Base-by-base conservation (phyloP, 2,797 vertebrate species). In the Protosalanx chinensis region DNA sequence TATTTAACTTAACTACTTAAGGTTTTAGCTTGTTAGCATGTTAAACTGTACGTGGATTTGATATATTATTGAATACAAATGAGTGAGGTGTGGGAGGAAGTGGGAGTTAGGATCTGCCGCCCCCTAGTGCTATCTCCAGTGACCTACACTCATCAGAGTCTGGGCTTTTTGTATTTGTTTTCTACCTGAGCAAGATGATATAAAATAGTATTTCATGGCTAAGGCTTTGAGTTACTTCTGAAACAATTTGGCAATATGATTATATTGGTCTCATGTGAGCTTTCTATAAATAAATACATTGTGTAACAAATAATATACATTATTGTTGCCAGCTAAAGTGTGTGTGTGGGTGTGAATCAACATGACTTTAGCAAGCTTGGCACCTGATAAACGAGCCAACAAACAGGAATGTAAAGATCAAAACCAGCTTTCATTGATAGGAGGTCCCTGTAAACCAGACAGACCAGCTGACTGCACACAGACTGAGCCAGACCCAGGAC, bases 141-240 rank as follows among this genome's bases (percentile, higher is more conserved):
- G 79, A 46, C 86, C 71, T 73, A 93, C 92, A 27, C 20, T 72
- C 73, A 80, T 2, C 3, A 88, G 84, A 1, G 72, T 68, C 35
- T 72, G 79, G 23, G 23, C 0, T 13, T 59, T 67, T 27, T 27
- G n/a, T n/a, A n/a, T 27, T 27, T 27, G 4, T 18, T 6, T 6
- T 64, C 63, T 18, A 63, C 29, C 30, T 27, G 6, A 64, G 30
- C 12, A 6, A 37, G 33, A 33, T 62, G 4, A 33, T 18, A 0
- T 41, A 46, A 3, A 46, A 46, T 3, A 10, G 12, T 12, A 13
- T 46, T 41, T 46, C 1, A 41, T 41, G 37, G 37, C 10, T 46
- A 46, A 46, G 41, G 41, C 41, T 46, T 46, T 37, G 2, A 13
- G 41, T 46, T 46, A 46, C 41, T 46, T 12, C 10, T 46, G 41